Base-by-base conservation (phyloP, 2,888 invertebrate genomes). In the Sturmia bella region DNA sequence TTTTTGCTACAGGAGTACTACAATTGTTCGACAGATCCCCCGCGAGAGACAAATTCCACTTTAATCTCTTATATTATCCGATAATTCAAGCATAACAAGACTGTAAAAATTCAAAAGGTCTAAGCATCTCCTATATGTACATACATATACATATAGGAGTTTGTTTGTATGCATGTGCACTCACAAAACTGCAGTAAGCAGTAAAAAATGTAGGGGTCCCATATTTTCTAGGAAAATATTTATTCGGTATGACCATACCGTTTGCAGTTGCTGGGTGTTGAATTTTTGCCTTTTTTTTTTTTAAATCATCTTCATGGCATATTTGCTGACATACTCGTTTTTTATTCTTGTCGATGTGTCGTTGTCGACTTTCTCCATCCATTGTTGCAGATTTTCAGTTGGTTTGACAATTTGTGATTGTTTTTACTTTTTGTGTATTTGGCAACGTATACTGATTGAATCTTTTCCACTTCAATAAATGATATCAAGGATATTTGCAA, bases 381-480 rank as follows among this genome's bases (percentile, higher is more conserved):
- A 75, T 80, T 80, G 79, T 74, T 57, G 41, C 69, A 50, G 57
- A 43, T 50, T 15, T 52, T 43, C 50, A 59, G 56, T 63, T 70
- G 76, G 63, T 77, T 76, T 45, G 50, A 61, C 75, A 70, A 63
- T 61, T 64, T 76, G 80, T 56, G 56, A 76, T 68, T 76, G n/a
- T n/a, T n/a, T 76, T 81, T 32, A 6, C 9, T 81, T 81, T 81
- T 66, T 81, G 80, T 81, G 48, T 81, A 73, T 73, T 89, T 89
- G 89, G 89, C 87, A 86, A 87, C 88, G 89, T 87, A 88, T 89
- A 87, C 89, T 89, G 89, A 89, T 89, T 89, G 89, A 89, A 89
- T 89, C 88, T 87, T 87, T 89, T 89, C 89, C 89, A 86, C 87
- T 88, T 89, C 88, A 88, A 88, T 88, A 88, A 89, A 87, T 88